Conservation (phyloP, 2,113 vertebrate genomes). For the Sitta europaea region DNA sequence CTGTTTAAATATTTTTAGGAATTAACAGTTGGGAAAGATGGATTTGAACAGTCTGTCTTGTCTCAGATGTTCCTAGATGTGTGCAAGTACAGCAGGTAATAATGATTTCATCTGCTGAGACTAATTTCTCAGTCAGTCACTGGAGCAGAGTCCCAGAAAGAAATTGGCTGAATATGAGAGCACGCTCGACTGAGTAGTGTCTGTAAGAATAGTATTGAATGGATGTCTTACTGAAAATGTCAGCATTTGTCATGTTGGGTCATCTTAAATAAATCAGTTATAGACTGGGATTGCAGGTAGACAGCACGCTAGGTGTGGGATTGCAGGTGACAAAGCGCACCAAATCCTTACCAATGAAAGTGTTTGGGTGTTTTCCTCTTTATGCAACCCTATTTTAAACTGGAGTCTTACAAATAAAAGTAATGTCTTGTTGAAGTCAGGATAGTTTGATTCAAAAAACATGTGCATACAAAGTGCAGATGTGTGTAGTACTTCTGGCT, state of each 20-base stretch:
- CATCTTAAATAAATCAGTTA: neutral
- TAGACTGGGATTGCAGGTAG: neutral
- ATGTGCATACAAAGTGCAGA: neutral
- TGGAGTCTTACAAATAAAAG: neutral
- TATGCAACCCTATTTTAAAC: neutral
- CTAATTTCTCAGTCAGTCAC: conserved; percentile 44
- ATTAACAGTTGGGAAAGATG: neutral
- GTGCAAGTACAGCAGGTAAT: conserved; percentile 17
- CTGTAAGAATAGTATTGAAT: neutral
- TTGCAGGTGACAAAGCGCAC: neutral
- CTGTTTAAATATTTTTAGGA: neutral
- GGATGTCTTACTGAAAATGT: neutral
- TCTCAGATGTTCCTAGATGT: conserved; percentile 25
- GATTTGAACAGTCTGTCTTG: conserved; percentile 33
- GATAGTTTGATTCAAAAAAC: neutral
- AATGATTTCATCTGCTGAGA: neutral
- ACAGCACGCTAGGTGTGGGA: neutral
- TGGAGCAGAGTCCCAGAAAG: conserved; percentile 15
- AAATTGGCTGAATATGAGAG: neutral
- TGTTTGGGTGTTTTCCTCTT: neutral
- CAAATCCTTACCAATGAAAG: neutral
- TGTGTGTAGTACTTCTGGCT: neutral
- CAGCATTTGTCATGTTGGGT: neutral
- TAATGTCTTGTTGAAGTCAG: neutral
- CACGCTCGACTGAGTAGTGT: neutral